A percentile compares a stretch with the other conserved stretches of the same genome.
phyloP scores from a whole-genome alignment of 2,797 vertebrate species.

The Nyctalus aviator region DNA sequence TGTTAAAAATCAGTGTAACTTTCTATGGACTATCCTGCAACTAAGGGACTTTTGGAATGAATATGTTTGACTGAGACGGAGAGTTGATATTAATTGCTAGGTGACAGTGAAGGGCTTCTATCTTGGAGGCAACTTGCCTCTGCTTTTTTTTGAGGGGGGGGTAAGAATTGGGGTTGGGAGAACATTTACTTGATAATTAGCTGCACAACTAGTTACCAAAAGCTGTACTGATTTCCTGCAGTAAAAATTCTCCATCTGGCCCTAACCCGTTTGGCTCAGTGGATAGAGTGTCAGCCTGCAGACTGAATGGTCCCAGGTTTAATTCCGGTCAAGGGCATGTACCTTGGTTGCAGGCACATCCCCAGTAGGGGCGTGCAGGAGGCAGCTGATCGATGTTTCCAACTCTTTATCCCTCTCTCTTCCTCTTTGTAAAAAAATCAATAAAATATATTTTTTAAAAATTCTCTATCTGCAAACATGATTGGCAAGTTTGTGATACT shows the following conservation, averaged over 20 bases:
- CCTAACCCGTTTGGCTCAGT: too few species aligned
- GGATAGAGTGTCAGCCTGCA: too few species aligned
- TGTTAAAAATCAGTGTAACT: background rate
- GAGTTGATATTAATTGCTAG: background rate
- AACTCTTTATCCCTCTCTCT: too few species aligned
- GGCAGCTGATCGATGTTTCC: too few species aligned
- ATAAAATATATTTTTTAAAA: background rate
- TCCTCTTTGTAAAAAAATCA: too few species aligned
- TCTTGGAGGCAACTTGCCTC: background rate
- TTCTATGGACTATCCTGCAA: background rate
- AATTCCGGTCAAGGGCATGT: too few species aligned
- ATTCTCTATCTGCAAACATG: background rate
- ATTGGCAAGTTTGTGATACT: background rate
- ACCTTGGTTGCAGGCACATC: too few species aligned
- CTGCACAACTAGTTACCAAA: background rate
- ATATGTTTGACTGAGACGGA: background rate
- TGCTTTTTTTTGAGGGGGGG: background rate
- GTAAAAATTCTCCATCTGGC: background rate
- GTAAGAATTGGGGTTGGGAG: background rate
- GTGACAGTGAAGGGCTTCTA: background rate
- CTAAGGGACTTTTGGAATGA: background rate
- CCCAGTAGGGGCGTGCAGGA: too few species aligned
- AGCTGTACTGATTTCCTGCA: background rate
- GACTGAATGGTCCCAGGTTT: too few species aligned
- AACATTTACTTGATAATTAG: background rate